Base-by-base conservation (phyloP, 2,888 invertebrate genomes). In the Leucania comma region DNA sequence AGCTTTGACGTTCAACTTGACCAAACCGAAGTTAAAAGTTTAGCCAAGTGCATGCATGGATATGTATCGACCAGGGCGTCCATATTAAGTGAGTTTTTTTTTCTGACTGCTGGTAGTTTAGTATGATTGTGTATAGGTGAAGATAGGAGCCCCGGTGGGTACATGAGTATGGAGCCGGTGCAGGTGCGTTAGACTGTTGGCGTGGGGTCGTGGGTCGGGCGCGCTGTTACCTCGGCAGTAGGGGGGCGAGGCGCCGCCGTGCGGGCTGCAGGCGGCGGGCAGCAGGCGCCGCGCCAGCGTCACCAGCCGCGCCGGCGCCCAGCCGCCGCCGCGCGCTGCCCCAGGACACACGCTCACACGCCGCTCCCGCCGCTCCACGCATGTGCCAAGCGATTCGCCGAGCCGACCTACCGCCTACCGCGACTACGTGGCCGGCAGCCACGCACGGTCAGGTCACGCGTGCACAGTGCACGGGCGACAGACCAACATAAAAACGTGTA, bases 201-300 rank as follows among this genome's bases (percentile, higher is more conserved):
- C 80, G 78, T 57, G 74, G 73, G 74, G 74, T 22, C 71, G 46
- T 54, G 70, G 54, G 77, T 64, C 77, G 79, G 81, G 75, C 66
- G 24, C 65, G 81, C 56, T n/a, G 78, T 94, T 97, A 97, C 97
- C 97, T 97, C 97, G 96, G 91, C 96, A 96, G 96, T 97, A 97
- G 93, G 97, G 97, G 91, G 97, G 97, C 94, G 97, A 97, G 85
- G 97, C 97, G 96, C 97, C 97, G 82, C 91, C 97, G 96, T 97
- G 97, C 95, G 97, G 97, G 93, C 96, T 96, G 97, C 97, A 97
- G 95, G 97, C 97, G 96, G 97, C 96, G 93, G 97, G 97, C 96
- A 97, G 97, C 96, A 97, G 96, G 92, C 96, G 93, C 83, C 96
- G 94, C 92, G 96, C 96, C 92, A 96, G 92, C 85, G 92, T 91